Conservation (phyloP, 2,797 vertebrate genomes). For the Dendrocincla tyrannina region DNA sequence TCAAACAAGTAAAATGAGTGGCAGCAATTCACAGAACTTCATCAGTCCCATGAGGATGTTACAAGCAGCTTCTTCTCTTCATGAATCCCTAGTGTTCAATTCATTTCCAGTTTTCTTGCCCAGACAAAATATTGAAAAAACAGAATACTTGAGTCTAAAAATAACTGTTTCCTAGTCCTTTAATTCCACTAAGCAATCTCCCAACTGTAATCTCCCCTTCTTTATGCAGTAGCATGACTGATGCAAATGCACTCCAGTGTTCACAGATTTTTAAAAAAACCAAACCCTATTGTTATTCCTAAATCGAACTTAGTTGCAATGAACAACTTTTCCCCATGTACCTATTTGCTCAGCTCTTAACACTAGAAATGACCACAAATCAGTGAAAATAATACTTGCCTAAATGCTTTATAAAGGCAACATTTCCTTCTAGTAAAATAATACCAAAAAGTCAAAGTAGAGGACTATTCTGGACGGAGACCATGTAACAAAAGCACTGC, state of each 20-base stretch:
- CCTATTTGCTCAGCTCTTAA: not conserved
- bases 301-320: not conserved
- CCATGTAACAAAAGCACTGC: not conserved
- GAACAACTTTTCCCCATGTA: not conserved
- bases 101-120: not conserved
- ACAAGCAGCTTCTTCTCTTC: not conserved
- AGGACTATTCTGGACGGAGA: not conserved
- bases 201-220: not conserved
- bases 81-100: not conserved
- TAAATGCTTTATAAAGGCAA: not conserved
- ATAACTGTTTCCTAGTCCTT: conserved; percentile 11
- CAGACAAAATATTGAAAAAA: conserved; percentile 1
- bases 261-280: not conserved
- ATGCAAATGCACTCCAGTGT: not conserved
- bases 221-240: not conserved
- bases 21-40: conserved; percentile 9
- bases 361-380: not conserved
- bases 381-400: not conserved
- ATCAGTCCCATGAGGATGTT: conserved; percentile 4
- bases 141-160: conserved; percentile 19
- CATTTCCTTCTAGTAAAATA: not conserved
- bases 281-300: fast-evolving
- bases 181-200: not conserved
- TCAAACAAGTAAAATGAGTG: not conserved
- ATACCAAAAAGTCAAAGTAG: not conserved